Conservation (phyloP, 2,888 invertebrate species). For the Prosapia bicincta region DNA sequence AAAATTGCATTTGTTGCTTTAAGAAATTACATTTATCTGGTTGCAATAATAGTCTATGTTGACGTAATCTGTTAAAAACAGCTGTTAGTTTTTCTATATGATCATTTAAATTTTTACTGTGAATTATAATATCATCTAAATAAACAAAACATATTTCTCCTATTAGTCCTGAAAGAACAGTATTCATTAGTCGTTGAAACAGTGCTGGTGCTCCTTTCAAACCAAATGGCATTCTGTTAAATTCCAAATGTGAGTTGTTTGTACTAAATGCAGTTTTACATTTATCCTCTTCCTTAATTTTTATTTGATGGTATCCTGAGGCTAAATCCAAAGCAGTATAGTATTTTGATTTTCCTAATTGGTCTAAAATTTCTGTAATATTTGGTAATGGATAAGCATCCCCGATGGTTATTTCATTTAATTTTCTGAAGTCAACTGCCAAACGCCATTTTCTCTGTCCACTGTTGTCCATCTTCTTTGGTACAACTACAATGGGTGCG, state of each 20-base stretch:
- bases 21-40: not conserved
- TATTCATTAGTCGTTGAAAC: slow-evolving; percentile 42
- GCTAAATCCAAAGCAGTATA: slow-evolving; percentile 11
- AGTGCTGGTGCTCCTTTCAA: slow-evolving; percentile 40
- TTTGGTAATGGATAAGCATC: slow-evolving; percentile 8
- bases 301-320: slow-evolving; percentile 40
- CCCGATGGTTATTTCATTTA: slow-evolving; percentile 15
- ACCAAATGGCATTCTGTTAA: slow-evolving; percentile 41
- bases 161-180: slow-evolving; percentile 37
- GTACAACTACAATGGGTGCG: slow-evolving; percentile 5
- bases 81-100: not conserved
- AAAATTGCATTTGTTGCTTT: not conserved
- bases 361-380: slow-evolving; percentile 8
- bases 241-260: slow-evolving; percentile 40
- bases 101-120: not conserved
- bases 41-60: not conserved
- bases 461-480: slow-evolving; percentile 10
- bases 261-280: slow-evolving; percentile 43
- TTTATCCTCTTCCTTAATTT: slow-evolving; percentile 38
- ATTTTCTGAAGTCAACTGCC: slow-evolving; percentile 4
- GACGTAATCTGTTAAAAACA: slow-evolving; percentile 11
- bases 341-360: slow-evolving; percentile 3
- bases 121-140: slow-evolving; percentile 19
- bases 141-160: slow-evolving; percentile 15
- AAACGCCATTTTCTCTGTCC: slow-evolving; percentile 3